A percentile compares a stretch with the other conserved stretches of the same genome.
phyloP scores from a whole-genome alignment of 2,113 vertebrate species.

The Laticauda laticaudata region DNA sequence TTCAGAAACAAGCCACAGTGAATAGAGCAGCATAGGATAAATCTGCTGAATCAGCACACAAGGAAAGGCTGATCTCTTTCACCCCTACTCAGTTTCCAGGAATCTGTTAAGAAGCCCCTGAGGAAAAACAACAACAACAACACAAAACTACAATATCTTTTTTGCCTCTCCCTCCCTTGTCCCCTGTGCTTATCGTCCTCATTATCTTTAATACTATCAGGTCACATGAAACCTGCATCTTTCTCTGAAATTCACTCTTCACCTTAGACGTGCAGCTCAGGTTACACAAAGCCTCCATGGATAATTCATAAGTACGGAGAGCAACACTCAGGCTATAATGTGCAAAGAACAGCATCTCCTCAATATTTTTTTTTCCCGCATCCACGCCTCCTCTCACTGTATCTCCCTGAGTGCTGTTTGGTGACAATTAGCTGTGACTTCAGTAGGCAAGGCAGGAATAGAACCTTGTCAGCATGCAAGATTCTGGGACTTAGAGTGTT shows the following conservation, averaged over 20 bases:
- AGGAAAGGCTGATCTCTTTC: not conserved
- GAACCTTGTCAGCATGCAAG: not conserved
- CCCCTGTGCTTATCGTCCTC: not conserved
- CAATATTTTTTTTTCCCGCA: accelerated
- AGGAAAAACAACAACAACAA: too few relatives aligned
- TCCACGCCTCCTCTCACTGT: not conserved
- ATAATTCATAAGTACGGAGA: conserved; percentile 28
- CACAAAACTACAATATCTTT: not conserved
- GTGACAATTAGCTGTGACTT: not conserved
- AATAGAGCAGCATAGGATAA: not conserved
- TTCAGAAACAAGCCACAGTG: not conserved
- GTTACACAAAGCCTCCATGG: conserved; percentile 37
- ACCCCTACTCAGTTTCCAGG: accelerated
- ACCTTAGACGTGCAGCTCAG: accelerated
- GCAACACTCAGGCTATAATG: not conserved
- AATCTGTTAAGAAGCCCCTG: accelerated
- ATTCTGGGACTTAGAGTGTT: accelerated
- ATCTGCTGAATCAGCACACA: not conserved
- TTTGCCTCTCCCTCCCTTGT: not conserved
- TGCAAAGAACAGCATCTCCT: not conserved
- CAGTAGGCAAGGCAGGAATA: not conserved
- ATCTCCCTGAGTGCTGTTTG: not conserved
- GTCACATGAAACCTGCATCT: not conserved
- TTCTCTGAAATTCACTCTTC: conserved; percentile 6
- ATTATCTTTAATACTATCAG: not conserved